A percentile compares a stretch with the other conserved stretches of the same genome.
phyloP scores from a whole-genome alignment of 1,140 invertebrate species.

The Listronotus bonariensis region DNA sequence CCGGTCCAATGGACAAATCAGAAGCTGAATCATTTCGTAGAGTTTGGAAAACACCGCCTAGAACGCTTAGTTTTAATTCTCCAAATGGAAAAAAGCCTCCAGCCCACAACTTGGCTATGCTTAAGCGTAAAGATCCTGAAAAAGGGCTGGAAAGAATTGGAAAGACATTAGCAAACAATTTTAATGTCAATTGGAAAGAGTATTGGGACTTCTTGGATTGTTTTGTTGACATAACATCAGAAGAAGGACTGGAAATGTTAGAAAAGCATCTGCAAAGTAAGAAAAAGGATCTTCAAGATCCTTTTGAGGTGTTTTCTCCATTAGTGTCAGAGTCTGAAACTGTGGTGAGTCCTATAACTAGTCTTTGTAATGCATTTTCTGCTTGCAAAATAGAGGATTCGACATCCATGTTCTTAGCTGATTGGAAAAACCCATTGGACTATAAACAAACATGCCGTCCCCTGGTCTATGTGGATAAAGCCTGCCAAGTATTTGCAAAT shows the following conservation, averaged over 20 bases:
- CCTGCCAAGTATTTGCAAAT: conserved; percentile 69
- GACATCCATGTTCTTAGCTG: conserved; percentile 1
- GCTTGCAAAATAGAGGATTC: conserved; percentile 57
- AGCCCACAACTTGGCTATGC: conserved; percentile 47
- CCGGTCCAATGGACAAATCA: conserved; percentile 80
- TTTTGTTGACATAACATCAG: conserved; percentile 74
- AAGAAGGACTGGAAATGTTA: conserved; percentile 71
- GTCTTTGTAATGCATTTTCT: conserved; percentile 62
- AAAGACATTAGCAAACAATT: conserved; percentile 75
- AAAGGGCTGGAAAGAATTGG: conserved; percentile 86
- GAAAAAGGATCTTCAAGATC: conserved; percentile 14
- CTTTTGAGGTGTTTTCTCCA: conserved; percentile 22
- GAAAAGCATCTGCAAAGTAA: conserved; percentile 70
- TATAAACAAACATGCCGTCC: conserved; percentile 46
- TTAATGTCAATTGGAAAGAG: conserved; percentile 83
- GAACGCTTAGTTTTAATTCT: conserved; percentile 51
- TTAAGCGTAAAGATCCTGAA: conserved; percentile 74
- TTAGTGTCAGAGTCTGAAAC: conserved; percentile 5
- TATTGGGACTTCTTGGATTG: conserved; percentile 87
- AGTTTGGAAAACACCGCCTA: conserved; percentile 81
- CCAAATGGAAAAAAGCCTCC: conserved; percentile 32
- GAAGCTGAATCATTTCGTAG: conserved; percentile 74
- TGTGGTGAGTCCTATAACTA: conserved; percentile 60
- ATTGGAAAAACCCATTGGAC: conserved; percentile 13
- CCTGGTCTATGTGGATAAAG: conserved; percentile 67